Percentiles rank a stretch among this genome's conserved stretches.
Conservation (phyloP, 2,113 vertebrate genomes). For the Burhinus bistriatus region DNA sequence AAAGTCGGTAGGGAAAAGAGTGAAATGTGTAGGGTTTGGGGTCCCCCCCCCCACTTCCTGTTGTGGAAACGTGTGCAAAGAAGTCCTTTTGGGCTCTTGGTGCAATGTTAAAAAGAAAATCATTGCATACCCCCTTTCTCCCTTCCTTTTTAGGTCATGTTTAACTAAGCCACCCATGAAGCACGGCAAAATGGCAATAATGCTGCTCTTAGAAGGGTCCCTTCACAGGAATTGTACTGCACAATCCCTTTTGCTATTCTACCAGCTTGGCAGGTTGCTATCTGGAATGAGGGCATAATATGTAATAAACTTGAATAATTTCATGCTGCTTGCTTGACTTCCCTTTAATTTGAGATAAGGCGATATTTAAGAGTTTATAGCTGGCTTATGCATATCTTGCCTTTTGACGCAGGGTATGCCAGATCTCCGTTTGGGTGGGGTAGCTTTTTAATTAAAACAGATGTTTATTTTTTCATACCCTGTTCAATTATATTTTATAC, state of each 20-base stretch:
- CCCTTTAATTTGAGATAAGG: not conserved
- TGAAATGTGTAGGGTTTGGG: not conserved
- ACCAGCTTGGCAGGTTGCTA: not conserved
- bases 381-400: not conserved
- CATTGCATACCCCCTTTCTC: not conserved
- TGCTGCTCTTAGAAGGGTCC: not conserved
- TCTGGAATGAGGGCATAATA: not conserved
- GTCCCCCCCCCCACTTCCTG: accelerated
- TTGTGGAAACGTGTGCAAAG: not conserved
- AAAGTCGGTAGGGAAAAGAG: not conserved
- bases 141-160: constrained; percentile 9
- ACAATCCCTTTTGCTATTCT: not conserved
- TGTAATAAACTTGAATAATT: not conserved
- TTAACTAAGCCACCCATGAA: not conserved
- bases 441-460: constrained; percentile 8
- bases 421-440: not conserved
- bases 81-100: not conserved
- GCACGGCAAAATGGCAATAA: not conserved
- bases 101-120: not conserved
- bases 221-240: not conserved
- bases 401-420: not conserved
- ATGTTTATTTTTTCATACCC: not conserved
- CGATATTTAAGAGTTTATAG: not conserved
- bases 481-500: not conserved
- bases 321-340: not conserved